Base-by-base conservation (phyloP, 2,888 invertebrate genomes). In the Dynastes maya region DNA sequence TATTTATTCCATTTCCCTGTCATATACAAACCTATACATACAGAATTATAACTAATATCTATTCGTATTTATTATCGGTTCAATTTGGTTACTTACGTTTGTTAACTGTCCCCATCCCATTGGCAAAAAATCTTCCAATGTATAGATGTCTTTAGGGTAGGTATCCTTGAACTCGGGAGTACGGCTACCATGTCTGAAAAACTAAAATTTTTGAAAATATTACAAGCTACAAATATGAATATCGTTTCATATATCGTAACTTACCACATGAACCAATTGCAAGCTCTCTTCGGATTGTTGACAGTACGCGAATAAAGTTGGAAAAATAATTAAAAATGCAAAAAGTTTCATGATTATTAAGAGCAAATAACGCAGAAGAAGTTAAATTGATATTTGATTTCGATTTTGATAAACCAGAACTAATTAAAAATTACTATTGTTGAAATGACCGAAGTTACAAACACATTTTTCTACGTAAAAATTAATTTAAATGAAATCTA, bases 101-200 rank as follows among this genome's bases (percentile, higher is more conserved):
- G 95, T 95, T 72, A 96, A 89, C 86, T 95, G 95, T 71, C 95
- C 95, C 91, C 92, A 95, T 71, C 95, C 95, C 85, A 92, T 93
- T 16, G 95, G 95, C 89, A 92, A 91, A 86, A 92, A 92, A 27
- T 91, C 90, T 81, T 92, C 90, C 83, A 93, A 90, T 67, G 87
- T 89, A 83, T 94, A 90, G 2, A 93, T 93, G 89, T 96, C 95
- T 80, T 90, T 93, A 5, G 95, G 94, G 86, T 94, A 96, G 2
- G 92, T 91, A 83, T 92, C 91, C 76, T 85, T 85, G 22, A 84
- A 76, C 78, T 93, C 92, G 1, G 96, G 95, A 80, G 95, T 94
- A 84, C 96, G 89, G 83, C 94, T 93, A 40, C 96, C 96, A 90
- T 96, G 96, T 71, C 96, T 91, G 86, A 92, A 94, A 79, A 95